Evolutionary conservation across 2,113 vertebrate species (phyloP), one percentile per base, ranked within the genome.

Genomic region (Phylloscopus whistleri): DNA sequence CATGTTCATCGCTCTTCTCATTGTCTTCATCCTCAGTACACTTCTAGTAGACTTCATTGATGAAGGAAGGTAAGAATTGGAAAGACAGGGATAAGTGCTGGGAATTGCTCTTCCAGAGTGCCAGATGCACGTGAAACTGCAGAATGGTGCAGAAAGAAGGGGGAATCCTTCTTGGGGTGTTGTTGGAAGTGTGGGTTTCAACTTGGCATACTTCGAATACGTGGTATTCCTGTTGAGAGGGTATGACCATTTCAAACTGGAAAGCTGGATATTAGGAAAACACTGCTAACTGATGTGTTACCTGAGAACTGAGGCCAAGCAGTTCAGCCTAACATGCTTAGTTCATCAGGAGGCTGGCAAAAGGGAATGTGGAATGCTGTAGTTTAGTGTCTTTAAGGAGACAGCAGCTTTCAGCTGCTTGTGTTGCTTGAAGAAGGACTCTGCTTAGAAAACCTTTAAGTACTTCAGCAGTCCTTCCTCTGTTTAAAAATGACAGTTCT

Each of bases 1-100:
- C 98, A 99, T 99, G 99, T 99, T 99, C 96, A 99, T 99, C 31
- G 99, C 99, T 17, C 97, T 99, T 43, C 99, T 99, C 96, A 98
- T 99, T 56, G 97, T 99, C 95, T 99, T 99, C 84, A 99, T 99
- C 97, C 98, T 99, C 96, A 99, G 99, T 93, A 99, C 99, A 0
- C 95, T 99, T 55, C 98, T 98, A 35, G 98, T 99, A 49, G 99
- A 99, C 97, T 99, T 98, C 97, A 98, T 99, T 81, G 99, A 99
- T 96, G 98, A 99, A 97, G 99, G 99, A 97, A 98, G 99, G 99
- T 99, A 97, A 98, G 98, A 62, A 35, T 27, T 53, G 58, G 69
- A 46, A 60, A 41, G 52, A 44, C 7, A 9, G 21, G 53, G 41
- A 18, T 6, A 4, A n/a, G 37, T 55, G 56, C 60, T 72, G 81